Base-by-base conservation (phyloP, 2,888 invertebrate genomes). In the Dasysyrphus tricinctus region DNA sequence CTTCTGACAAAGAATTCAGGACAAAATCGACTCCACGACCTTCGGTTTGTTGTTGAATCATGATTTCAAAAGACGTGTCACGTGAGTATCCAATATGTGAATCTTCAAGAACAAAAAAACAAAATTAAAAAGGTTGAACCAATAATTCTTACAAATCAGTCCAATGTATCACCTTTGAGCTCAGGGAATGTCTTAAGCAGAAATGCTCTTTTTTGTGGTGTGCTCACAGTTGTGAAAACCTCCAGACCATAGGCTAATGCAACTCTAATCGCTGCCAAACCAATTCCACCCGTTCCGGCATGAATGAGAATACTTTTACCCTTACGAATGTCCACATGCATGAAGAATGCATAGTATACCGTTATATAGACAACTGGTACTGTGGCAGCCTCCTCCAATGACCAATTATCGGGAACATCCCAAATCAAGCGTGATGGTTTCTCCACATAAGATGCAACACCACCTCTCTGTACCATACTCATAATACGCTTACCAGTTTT, bases 21-120 rank as follows among this genome's bases (percentile, higher is more conserved):
- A 99, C 96, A 72, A 98, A 93, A 90, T 99, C 97, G 0, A 99
- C 98, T 47, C 98, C 98, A 88, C 94, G 94, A 12, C 98, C 98
- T 8, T 96, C 94, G 0, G 98, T 98, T 90, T 95, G 94, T 61
- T 93, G 94, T 89, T 96, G 94, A 74, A 99, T 94, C 94, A 98
- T 95, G 88, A 95, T 94, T 91, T 98, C 98, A 91, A 99, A 99
- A 0, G 96, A 95, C 0, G 95, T 94, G 90, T 98, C 96, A 89
- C 97, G 95, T 9, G 98, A 97, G 92, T 98, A 97, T 24, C 97
- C 97, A 90, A 99, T 97, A 90, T 97, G 94, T 54, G 93, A 93
- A 76, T 91, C 93, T 75, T 89, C 0, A 67, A 32, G n/a, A n/a
- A n/a, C n/a, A 19, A 12, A n/a, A 34, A 24, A 37, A 19, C 29